Evolutionary conservation across 2,113 vertebrate genomes (phyloP).

Genomic region (Microcebus tavaratra): DNA sequence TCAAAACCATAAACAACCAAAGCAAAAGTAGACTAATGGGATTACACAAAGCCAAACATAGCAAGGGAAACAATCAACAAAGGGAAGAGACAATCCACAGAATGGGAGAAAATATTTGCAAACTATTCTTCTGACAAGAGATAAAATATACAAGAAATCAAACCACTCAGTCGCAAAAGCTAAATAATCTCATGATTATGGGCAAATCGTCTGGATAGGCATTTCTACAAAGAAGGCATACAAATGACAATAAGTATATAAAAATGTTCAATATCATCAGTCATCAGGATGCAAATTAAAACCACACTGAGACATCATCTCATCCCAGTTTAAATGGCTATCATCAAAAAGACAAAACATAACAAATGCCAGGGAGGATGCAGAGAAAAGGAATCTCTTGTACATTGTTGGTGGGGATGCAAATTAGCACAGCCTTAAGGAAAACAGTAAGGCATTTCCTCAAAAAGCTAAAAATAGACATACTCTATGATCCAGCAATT

Average conservation of each 20-base stretch:
- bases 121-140: neutral
- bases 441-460: neutral
- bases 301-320: neutral
- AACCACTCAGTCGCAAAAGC: neutral
- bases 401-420: neutral
- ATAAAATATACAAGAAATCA: neutral
- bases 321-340: neutral
- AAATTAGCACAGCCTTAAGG: neutral
- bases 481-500: neutral
- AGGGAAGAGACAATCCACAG: neutral
- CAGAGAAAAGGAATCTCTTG: fast-evolving
- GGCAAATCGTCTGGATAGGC: neutral
- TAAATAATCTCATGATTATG: neutral
- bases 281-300: neutral
- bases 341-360: neutral
- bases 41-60: neutral
- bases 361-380: neutral
- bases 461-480: neutral
- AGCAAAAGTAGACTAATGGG: neutral
- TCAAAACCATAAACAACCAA: neutral
- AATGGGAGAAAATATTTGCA: neutral
- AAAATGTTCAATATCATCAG: neutral
- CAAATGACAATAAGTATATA: neutral
- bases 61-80: neutral
- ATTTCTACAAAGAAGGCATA: neutral